phyloP scores from a whole-genome alignment of 1,140 invertebrate genomes.

The Psilanteris sp. region DNA sequence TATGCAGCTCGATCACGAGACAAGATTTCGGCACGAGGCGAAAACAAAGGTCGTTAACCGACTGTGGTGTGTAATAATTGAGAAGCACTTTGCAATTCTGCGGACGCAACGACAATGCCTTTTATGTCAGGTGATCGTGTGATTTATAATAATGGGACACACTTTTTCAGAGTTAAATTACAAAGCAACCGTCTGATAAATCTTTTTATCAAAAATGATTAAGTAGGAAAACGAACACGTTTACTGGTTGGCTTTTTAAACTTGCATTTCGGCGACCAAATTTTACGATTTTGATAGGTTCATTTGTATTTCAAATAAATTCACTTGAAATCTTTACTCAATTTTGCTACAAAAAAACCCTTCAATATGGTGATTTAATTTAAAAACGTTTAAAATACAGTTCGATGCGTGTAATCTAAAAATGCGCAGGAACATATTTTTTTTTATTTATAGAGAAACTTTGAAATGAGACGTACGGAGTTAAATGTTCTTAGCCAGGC shows the following conservation, averaged over 20 bases:
- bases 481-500: background rate
- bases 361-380: too few relatives aligned
- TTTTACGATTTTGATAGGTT: slow-evolving; percentile 8
- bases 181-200: slow-evolving; percentile 22
- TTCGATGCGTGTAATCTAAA: too few relatives aligned
- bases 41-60: slow-evolving; percentile 56
- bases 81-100: slow-evolving; percentile 21
- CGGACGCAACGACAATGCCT: slow-evolving; percentile 42
- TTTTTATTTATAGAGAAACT: too few relatives aligned
- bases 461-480: too few relatives aligned
- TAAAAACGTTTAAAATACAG: too few relatives aligned
- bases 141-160: slow-evolving; percentile 44
- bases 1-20: slow-evolving; percentile 53
- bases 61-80: slow-evolving; percentile 38
- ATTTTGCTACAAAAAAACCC: too few relatives aligned
- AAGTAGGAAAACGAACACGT: background rate
- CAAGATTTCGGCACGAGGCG: slow-evolving; percentile 62
- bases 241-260: too few relatives aligned
- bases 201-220: slow-evolving; percentile 31
- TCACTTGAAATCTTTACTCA: too few relatives aligned
- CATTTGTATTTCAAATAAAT: background rate
- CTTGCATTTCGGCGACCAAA: background rate
- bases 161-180: slow-evolving; percentile 29
- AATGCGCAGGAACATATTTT: too few relatives aligned
- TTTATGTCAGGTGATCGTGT: slow-evolving; percentile 42